phyloP scores from a whole-genome alignment of 1,140 invertebrate genomes.

The Drosophila nebulosa region DNA sequence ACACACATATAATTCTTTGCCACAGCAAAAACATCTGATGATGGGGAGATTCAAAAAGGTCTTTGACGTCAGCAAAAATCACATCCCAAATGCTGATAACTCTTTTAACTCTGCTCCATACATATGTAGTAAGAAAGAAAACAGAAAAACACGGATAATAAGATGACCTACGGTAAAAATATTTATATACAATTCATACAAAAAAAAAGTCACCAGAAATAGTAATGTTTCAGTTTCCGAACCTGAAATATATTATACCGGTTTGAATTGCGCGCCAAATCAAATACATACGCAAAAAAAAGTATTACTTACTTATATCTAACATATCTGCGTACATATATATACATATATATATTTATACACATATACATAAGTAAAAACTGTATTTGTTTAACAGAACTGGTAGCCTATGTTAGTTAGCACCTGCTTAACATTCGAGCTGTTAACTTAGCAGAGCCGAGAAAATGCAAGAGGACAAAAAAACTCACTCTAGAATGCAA shows the following conservation, averaged over 20 bases:
- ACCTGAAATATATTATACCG: neutral
- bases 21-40: neutral
- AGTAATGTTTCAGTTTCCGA: neutral
- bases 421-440: neutral
- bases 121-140: neutral
- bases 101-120: neutral
- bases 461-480: neutral
- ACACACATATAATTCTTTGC: neutral
- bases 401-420: neutral
- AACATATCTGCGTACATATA: neutral
- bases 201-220: neutral
- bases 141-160: neutral
- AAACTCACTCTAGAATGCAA: neutral
- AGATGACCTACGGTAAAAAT: neutral
- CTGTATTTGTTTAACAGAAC: neutral
- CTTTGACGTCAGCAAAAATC: neutral
- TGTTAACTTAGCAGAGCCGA: neutral
- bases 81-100: neutral
- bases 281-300: neutral
- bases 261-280: too few species aligned
- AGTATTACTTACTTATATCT: too few species aligned
- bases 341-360: too few species aligned
- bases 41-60: neutral
- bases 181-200: neutral
- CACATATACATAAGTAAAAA: neutral